Percentiles rank a stretch among this genome's conserved stretches.
Conservation (phyloP, 1,140 invertebrate species). For the Drosophila sp. region DNA sequence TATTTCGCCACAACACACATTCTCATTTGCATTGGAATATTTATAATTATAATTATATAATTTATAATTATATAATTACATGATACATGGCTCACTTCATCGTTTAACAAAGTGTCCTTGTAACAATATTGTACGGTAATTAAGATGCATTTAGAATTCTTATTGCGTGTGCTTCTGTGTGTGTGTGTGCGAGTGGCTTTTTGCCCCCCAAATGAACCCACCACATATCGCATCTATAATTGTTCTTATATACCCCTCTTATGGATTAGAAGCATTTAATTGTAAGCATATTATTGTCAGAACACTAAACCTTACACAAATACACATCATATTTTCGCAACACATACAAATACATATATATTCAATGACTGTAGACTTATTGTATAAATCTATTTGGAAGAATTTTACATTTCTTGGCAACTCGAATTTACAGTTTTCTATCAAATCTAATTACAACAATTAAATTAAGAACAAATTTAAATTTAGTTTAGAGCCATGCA, state of each 20-base stretch:
- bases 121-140: slow-evolving; percentile 33
- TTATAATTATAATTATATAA: neutral
- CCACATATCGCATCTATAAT: slow-evolving; percentile 41
- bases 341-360: slow-evolving; percentile 25
- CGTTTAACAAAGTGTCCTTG: slow-evolving; percentile 54
- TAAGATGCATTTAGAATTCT: slow-evolving; percentile 38
- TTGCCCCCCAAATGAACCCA: slow-evolving; percentile 38
- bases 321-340: slow-evolving; percentile 20
- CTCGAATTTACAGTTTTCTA: slow-evolving; percentile 64
- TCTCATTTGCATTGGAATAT: slow-evolving; percentile 24
- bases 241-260: slow-evolving; percentile 25
- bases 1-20: slow-evolving; percentile 38
- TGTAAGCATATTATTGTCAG: neutral
- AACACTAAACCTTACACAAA: slow-evolving; percentile 36
- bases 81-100: slow-evolving; percentile 23
- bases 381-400: slow-evolving; percentile 34
- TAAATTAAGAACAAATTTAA: slow-evolving; percentile 21
- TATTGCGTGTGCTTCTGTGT: slow-evolving; percentile 24
- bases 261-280: slow-evolving; percentile 28
- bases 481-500: slow-evolving; percentile 8
- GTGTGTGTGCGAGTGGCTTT: slow-evolving; percentile 29
- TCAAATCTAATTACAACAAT: slow-evolving; percentile 34
- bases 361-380: slow-evolving; percentile 41
- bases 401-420: slow-evolving; percentile 47
- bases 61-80: slow-evolving; percentile 8